Evolutionary conservation across 2,797 vertebrate genomes (phyloP), one percentile per base, ranked within the genome.

Genomic region (Hemibagrus guttatus): DNA sequence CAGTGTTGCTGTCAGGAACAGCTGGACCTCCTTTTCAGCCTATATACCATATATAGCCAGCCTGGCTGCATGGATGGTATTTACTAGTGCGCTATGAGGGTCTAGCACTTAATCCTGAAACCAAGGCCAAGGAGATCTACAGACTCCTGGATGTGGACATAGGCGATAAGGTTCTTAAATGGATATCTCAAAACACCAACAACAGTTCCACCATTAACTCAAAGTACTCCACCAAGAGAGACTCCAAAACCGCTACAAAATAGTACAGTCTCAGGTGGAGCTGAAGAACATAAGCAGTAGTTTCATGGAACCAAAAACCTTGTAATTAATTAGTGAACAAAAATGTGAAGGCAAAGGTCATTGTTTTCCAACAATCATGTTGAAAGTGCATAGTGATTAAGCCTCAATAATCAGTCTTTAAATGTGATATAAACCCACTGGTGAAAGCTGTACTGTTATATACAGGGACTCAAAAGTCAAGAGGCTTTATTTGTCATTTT

Each of bases 31-130:
- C 94, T 97, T 16, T 94, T 95, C 76, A 96, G 95, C 81, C 93
- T 97, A 13, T 96, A 95, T 91, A 94, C 93, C 19, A n/a, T n/a
- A n/a, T 97, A 96, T 14, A 91, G 80, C 95, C 95, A 0, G 68
- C 90, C 0, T 97, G 96, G 96, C 92, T 97, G 49, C 92, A 90
- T 7, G 95, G 95, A 2, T 95, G 94, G 82, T 97, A 97, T 88
- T 89, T 96, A 49, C 91, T 96, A 68, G 93, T 97, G 49, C 94
- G 96, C 11, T 97, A 97, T 23, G 96, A 97, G 92, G 96, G 97
- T 89, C 89, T 97, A 86, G 96, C 96, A 0, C 91, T 93, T 66
- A 93, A 94, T 52, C 96, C 96, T 0, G 90, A 93, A 89, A 89
- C 92, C 58, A 95, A 94, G 66, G 92, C 93, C 6, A 84, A 84